Evolutionary conservation across 1,140 invertebrate species (phyloP), one percentile per base, ranked within the genome.

Genomic region (Drosophila pseudoananassae): DNA sequence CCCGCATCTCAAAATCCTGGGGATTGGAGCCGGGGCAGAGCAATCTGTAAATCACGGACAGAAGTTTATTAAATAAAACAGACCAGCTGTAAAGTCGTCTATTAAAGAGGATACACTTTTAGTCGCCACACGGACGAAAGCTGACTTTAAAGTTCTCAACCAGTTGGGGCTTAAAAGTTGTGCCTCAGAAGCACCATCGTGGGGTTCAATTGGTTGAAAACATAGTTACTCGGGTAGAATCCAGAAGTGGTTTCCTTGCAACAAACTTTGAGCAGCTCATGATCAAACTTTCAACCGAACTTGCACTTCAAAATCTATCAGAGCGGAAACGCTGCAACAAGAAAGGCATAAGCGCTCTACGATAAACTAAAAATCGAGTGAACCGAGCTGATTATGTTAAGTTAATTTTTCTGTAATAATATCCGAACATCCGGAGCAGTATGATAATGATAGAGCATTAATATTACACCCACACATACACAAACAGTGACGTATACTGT

Each of bases 201-300:
- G 31, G 15, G 40, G 65, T 54, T 68, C 40, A 69, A 47, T 68
- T 31, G 31, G 63, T 25, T 36, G 63, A 29, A 56, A 69, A 31
- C 31, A 31, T 10, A 27, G 64, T 68, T 55, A 55, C 65, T 38
- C 25, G 15, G 15, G 10, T 25, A 55, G 38, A 56, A 38, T n/a
- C n/a, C 63, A 29, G 25, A n/a, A 66, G 40, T 17, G 61, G 45
- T 23, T 50, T 60, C 17, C 46, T 43, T 23, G 27, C 9, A 29
- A 38, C 31, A 68, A 49, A 68, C 52, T 63, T 45, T 45, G 10
- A 15, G 52, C 25, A 14, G 23, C 17, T 69, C 4, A 29, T 12
- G 23, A 68, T 54, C 40, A 55, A 69, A 69, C 65, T 69, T 68
- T 68, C 45, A 14, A 4, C 33, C 29, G 10, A 47, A 69, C 17